These are phyloP conservation scores for Paguma larvata DNA, from an alignment of 2,797 vertebrate species.

Conservation along the genomic window DNA sequence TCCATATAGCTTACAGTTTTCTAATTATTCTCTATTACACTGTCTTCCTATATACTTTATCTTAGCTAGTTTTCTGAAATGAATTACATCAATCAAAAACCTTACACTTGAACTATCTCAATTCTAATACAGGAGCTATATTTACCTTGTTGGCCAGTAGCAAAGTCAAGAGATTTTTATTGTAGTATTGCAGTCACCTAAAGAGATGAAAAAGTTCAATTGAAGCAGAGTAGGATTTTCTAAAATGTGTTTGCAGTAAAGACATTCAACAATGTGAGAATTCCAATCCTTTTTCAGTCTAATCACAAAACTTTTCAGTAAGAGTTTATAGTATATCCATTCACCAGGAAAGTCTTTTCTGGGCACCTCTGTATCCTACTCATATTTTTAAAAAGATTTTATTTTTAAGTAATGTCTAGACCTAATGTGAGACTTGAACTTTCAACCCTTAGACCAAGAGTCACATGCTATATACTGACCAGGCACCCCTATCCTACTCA, in stretches of 20 bases:
- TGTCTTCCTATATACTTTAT: neutral
- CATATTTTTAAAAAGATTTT: neutral
- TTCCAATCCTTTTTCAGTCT: neutral
- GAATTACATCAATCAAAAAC: neutral
- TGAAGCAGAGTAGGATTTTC: neutral
- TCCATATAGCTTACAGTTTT: neutral
- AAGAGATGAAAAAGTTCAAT: neutral
- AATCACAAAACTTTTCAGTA: neutral
- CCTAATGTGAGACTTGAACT: neutral
- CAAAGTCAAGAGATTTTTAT: neutral
- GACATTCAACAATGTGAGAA: neutral
- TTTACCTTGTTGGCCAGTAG: neutral
- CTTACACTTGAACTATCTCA: neutral
- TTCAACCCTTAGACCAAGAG: neutral
- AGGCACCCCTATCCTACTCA: neutral
- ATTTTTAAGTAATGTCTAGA: neutral
- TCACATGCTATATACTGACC: neutral
- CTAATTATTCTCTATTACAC: neutral
- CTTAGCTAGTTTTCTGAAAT: conserved; percentile 39
- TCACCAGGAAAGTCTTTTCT: neutral
- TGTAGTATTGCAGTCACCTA: neutral
- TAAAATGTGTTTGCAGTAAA: neutral
- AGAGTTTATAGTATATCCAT: neutral
- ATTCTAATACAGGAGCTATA: neutral
- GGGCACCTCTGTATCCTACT: neutral